phyloP scores from a whole-genome alignment of 2,113 vertebrate species.

The Tragelaphus buxtoni region DNA sequence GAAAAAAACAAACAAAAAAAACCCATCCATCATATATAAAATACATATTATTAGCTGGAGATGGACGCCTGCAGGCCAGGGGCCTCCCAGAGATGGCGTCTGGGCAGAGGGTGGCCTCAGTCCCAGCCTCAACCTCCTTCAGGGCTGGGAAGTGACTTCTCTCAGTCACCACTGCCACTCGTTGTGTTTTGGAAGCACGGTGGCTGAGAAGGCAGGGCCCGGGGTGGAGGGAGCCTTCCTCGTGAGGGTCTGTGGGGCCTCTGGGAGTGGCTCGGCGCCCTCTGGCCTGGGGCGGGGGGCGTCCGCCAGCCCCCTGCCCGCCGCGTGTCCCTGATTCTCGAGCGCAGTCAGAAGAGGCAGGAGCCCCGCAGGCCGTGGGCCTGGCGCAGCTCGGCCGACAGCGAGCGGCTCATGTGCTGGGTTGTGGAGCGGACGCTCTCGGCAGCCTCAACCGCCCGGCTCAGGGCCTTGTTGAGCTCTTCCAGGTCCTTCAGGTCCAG shows the following conservation, averaged over 20 bases:
- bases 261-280: accelerated
- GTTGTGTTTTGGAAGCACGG: neutral
- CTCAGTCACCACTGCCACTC: neutral
- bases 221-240: neutral
- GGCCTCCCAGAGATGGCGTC: neutral
- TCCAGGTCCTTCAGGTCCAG: slow-evolving; percentile 55
- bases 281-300: neutral
- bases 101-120: neutral
- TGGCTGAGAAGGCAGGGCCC: neutral
- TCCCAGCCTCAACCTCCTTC: neutral
- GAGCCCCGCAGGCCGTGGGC: slow-evolving; percentile 74
- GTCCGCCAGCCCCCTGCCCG: accelerated
- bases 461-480: slow-evolving; percentile 80
- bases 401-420: slow-evolving; percentile 79
- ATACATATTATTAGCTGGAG: neutral
- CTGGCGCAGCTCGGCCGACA: slow-evolving; percentile 80
- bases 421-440: slow-evolving; percentile 79
- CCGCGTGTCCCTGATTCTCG: accelerated
- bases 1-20: neutral
- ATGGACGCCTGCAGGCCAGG: neutral
- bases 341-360: slow-evolving; percentile 79
- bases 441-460: slow-evolving; percentile 80
- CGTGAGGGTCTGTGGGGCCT: accelerated
- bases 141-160: neutral
- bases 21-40: neutral